Base-by-base conservation (phyloP, 1,140 invertebrate genomes). In the Lineus longissimus region DNA sequence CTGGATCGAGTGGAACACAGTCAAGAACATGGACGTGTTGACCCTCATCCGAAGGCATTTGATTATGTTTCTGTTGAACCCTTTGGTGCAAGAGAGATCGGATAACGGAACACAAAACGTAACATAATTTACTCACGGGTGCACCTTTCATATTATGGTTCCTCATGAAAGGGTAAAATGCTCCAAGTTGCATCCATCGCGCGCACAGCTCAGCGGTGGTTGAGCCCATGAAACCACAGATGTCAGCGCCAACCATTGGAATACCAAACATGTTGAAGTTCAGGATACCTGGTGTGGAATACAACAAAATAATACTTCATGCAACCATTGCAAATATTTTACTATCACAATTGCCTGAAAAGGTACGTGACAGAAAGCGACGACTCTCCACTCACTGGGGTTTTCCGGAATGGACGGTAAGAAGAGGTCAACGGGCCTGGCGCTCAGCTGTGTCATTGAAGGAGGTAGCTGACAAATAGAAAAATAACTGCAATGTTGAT, bases 231-330 rank as follows among this genome's bases (percentile, higher is more conserved):
- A 94, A 95, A 1, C 93, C 93, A 82, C 93, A 95, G 67, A 95
- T 94, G 79, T 95, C 92, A 2, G 92, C 89, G 0, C 93, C 93
- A 77, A 93, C 88, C 85, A 92, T 85, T 11, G 91, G 90, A 29
- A 93, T 77, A 6, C 83, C 83, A 70, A 83, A 86, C 60, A 84
- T 57, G 17, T 81, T 73, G 61, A 79, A 78, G 41, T 74, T 75
- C 33, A 80, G 60, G 4, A 81, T 79, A 30, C 54, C 76, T n/a
- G n/a, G n/a, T n/a, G n/a, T n/a, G 76, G 67, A 23, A 74, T 67
- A 45, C 23, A 70, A 65, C 17, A 51, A 64, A 45, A 22, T n/a
- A n/a, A 43, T 15, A 15, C 15, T 43, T 15, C 41, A 43, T 15
- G 15, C 41, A 15, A 15, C n/a, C 15, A 43, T n/a, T n/a, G n/a